Base-by-base conservation (phyloP, 2,113 vertebrate genomes). In the Microtus richardsoni region DNA sequence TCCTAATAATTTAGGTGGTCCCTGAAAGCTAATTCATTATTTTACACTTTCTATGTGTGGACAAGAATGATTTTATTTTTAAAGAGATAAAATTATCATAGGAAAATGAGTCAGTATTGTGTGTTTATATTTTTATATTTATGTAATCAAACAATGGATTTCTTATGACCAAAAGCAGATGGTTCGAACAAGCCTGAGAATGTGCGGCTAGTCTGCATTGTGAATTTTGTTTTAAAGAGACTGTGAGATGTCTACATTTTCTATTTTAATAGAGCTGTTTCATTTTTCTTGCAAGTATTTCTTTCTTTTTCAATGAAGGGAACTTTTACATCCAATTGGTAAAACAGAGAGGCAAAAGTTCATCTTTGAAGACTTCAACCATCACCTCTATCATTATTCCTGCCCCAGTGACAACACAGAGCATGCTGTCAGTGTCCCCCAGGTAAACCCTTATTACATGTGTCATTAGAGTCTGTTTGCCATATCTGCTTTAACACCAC, bases 401-500 rank as follows among this genome's bases (percentile, higher is more conserved):
- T 97, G 95, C 28, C 99, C 98, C 0, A 54, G 96, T 97, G 99
- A 99, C 98, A 99, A 99, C 97, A 97, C 93, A 71, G 98, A 99
- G 80, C 95, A 96, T 11, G 97, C 99, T 98, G 98, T 98, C 97
- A 99, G 98, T 95, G 97, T 98, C 93, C 98, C 99, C 41, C 88
- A 98, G 99, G 99, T 99, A 99, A 98, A 98, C 96, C 97, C 98
- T 98, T 98, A 98, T 98, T 98, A 98, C 98, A 98, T 97, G 97
- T 98, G 98, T 99, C 99, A 98, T 98, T 98, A 98, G 98, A 98
- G 96, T 97, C 98, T 98, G 98, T 98, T 98, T 98, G 98, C 98
- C 97, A 88, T 94, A 96, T 97, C 97, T 97, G 97, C 97, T 98
- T 97, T 95, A 98, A 98, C 98, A 96, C 98, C 10, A 90, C 92